Percentiles rank a stretch among this genome's conserved stretches.
Conservation (phyloP, 2,797 vertebrate species). For the Chelonia mydas region DNA sequence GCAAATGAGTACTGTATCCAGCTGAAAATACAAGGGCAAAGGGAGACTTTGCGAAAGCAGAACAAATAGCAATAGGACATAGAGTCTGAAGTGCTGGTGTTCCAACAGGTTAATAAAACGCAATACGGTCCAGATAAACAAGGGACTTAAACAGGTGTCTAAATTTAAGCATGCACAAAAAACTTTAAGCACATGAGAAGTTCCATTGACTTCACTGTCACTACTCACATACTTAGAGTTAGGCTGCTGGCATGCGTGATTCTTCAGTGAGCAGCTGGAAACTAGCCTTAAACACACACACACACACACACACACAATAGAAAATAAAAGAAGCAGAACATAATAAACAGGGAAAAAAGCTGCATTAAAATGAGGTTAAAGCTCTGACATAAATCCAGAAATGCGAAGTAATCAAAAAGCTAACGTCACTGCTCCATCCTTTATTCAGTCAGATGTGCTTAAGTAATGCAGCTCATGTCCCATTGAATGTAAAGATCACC, state of each 20-base stretch:
- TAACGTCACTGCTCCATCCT: slow-evolving; percentile 37
- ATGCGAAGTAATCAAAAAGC: slow-evolving; percentile 58
- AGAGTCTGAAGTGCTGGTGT: slow-evolving; percentile 3
- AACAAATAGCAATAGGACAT: neutral
- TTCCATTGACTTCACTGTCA: slow-evolving; percentile 26
- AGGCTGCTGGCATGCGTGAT: neutral
- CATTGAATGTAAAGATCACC: slow-evolving; percentile 65
- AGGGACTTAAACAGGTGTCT: neutral
- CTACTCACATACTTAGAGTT: neutral
- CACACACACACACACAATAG: neutral
- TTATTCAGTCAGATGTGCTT: slow-evolving; percentile 56
- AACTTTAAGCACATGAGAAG: neutral
- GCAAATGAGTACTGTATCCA: neutral
- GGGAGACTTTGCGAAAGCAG: neutral
- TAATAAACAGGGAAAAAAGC: slow-evolving; percentile 21
- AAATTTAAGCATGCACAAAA: neutral
- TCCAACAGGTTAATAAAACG: slow-evolving; percentile 27
- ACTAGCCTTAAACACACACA: neutral
- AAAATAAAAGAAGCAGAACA: neutral
- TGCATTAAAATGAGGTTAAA: slow-evolving; percentile 32
- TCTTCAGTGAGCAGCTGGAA: slow-evolving; percentile 10
- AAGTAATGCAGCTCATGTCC: slow-evolving; percentile 55
- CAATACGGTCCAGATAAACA: neutral
- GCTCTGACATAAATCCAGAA: slow-evolving; percentile 59
- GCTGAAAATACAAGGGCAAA: neutral